These are phyloP conservation scores for Scaptodrosophila latifasciaeformis DNA, from an alignment of 2,888 invertebrate genomes.

Conservation along the genomic window DNA sequence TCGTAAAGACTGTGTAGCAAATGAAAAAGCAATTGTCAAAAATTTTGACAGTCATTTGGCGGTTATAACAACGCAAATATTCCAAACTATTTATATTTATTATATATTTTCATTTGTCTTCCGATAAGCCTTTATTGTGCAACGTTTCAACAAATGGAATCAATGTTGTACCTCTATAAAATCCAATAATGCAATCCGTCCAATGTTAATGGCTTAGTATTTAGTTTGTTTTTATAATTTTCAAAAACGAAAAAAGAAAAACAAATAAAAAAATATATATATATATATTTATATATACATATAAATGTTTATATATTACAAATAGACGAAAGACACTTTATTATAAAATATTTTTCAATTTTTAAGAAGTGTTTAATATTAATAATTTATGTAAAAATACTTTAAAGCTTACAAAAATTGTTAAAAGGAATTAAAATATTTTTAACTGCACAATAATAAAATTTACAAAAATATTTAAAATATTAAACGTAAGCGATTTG, in stretches of 20 bases:
- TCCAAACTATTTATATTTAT: background rate
- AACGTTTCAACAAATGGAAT: constrained; percentile 5
- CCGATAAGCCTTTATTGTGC: constrained; percentile 41
- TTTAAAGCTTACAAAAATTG: constrained; percentile 32
- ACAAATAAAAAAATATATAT: constrained; percentile 19
- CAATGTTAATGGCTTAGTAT: constrained; percentile 55
- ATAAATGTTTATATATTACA: too few relatives aligned
- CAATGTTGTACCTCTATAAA: too few relatives aligned
- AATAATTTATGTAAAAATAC: constrained; percentile 39
- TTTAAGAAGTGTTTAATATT: too few relatives aligned
- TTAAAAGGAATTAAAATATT: constrained; percentile 21
- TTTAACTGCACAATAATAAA: constrained; percentile 16
- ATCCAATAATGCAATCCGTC: constrained; percentile 61
- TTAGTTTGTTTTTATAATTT: too few relatives aligned
- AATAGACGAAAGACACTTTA: too few relatives aligned
- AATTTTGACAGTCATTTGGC: background rate
- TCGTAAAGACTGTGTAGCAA: constrained; percentile 62
- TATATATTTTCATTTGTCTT: constrained; percentile 57
- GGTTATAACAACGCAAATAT: too few relatives aligned
- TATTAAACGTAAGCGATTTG: too few relatives aligned
- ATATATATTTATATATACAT: constrained; percentile 9
- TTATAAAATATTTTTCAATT: too few relatives aligned
- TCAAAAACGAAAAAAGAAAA: constrained; percentile 6
- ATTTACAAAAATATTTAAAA: constrained; percentile 14
- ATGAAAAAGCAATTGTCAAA: constrained; percentile 27